These are phyloP conservation scores for Cecidostiba fungosa DNA, from an alignment of 2,888 invertebrate species.

Conservation along the genomic window DNA sequence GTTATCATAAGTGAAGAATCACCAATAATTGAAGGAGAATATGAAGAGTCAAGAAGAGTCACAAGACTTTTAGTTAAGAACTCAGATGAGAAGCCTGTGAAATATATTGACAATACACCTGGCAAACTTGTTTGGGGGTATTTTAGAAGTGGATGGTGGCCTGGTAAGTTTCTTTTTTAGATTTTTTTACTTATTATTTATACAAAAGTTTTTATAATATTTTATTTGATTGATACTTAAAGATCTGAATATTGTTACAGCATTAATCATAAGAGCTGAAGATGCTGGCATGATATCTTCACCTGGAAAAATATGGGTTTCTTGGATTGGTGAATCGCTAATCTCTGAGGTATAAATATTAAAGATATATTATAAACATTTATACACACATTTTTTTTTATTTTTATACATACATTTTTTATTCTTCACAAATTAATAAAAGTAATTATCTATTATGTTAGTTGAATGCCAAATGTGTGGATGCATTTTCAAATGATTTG, in stretches of 20 bases:
- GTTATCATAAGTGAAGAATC: constrained; percentile 50
- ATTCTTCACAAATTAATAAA: background rate
- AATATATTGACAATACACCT: constrained; percentile 37
- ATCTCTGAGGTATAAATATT: constrained; percentile 67
- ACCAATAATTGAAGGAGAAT: constrained; percentile 53
- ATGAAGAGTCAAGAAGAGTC: constrained; percentile 43
- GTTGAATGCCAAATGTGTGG: constrained; percentile 71
- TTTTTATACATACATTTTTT: background rate
- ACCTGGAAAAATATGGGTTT: constrained; percentile 72
- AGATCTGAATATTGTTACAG: constrained; percentile 61
- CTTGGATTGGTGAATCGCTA: constrained; percentile 73
- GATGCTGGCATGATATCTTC: constrained; percentile 71
- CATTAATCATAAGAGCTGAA: constrained; percentile 71
- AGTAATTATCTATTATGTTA: constrained; percentile 46
- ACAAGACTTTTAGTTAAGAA: constrained; percentile 56
- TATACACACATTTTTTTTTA: background rate
- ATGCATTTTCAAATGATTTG: constrained; percentile 69
- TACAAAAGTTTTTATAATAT: background rate
- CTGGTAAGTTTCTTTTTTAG: constrained; percentile 68
- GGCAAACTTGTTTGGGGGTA: constrained; percentile 77
- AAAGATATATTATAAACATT: background rate
- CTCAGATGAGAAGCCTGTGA: constrained; percentile 26
- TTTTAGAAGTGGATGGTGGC: constrained; percentile 74
- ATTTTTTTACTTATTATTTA: background rate
- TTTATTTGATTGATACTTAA: background rate